Evolutionary conservation across 1,140 invertebrate genomes (phyloP), one percentile per base, ranked within the genome.

Genomic region (Trichonephila inaurata): DNA sequence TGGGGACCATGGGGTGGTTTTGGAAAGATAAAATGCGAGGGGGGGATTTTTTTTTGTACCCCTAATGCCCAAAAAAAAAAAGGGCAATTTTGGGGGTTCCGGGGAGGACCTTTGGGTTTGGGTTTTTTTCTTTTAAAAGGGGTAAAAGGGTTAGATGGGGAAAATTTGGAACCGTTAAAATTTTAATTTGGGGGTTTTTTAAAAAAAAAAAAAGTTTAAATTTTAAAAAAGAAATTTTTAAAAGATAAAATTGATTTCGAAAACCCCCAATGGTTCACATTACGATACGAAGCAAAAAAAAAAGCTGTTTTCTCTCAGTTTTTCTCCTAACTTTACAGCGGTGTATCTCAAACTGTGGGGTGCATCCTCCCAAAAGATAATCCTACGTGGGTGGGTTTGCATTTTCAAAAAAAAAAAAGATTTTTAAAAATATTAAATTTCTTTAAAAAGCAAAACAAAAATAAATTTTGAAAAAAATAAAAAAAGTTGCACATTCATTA

Each of bases 31-130:
- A 81, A 69, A 58, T 19, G 12, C 44, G 44, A n/a, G 24, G 44
- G 28, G 44, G 61, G 60, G n/a, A 51, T 21, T 60, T 91, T 89
- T 91, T 91, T 82, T 91, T 62, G 72, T 60, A 82, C 58, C 19
- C 21, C 44, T 85, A 60, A 66, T 62, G 24, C 28, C n/a, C n/a
- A 91, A 91, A 72, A 91, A 91, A 81, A 44, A 28, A 61, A 64
- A 82, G 89, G 89, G 24, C 89, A 81, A 82, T 72, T 72, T 91
- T 91, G 82, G 89, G 64, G 60, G 72, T 91, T 91, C 51, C 19
- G 40, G 62, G 62, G 72, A 91, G 89, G 51, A 33, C 14, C 21
- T 69, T n/a, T n/a, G 28, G 33, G 14, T 14, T 24, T 18, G 60
- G 40, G 16, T 89, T 89, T 89, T 40, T 24, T 72, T n/a, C n/a